phyloP scores from a whole-genome alignment of 2,888 invertebrate species.

The Melieria omissa region DNA sequence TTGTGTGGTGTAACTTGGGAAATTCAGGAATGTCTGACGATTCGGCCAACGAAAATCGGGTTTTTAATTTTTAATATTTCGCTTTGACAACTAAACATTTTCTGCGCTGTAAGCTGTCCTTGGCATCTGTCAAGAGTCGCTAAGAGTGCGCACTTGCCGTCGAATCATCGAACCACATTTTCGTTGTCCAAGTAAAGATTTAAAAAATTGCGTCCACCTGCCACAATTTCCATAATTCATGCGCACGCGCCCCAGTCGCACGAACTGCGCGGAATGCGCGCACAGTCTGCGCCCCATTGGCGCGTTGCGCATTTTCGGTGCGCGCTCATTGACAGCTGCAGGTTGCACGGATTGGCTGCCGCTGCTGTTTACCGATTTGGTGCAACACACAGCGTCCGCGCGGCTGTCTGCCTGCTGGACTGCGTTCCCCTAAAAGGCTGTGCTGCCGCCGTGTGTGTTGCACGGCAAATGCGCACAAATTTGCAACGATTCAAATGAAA shows the following conservation, averaged over 20 bases:
- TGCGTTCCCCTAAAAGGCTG: constrained; percentile 20
- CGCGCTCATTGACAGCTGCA: constrained; percentile 12
- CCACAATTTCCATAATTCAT: constrained; percentile 53
- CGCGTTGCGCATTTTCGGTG: neutral
- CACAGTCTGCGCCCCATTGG: neutral
- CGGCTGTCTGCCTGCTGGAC: neutral
- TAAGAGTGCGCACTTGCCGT: no score
- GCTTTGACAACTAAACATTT: no score
- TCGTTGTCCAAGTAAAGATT: no score
- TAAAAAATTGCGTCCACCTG: constrained; percentile 6
- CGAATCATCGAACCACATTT: no score
- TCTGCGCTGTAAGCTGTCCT: no score
- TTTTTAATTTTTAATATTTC: no score
- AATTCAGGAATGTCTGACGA: no score
- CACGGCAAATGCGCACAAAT: constrained; percentile 11
- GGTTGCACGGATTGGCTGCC: no score
- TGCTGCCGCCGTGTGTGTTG: neutral
- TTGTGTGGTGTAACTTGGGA: no score
- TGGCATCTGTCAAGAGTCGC: no score
- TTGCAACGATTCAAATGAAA: neutral
- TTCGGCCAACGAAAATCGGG: no score
- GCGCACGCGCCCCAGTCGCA: constrained; percentile 50
- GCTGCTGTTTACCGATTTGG: neutral
- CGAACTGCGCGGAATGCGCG: constrained; percentile 17
- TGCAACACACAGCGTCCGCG: neutral